phyloP scores from a whole-genome alignment of 2,888 invertebrate genomes.

The Phengaris arion region DNA sequence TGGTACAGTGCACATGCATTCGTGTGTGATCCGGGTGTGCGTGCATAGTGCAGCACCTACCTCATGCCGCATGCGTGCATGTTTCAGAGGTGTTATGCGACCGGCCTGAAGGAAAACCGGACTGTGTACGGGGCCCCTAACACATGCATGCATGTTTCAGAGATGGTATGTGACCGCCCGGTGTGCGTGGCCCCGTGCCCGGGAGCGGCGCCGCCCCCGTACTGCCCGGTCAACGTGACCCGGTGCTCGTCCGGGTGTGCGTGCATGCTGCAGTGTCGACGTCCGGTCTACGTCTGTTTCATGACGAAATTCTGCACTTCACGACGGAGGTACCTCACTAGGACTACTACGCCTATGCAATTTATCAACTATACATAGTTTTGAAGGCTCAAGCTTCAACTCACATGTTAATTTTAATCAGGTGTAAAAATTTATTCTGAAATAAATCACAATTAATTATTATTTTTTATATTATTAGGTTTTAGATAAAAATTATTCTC shows the following conservation, averaged over 20 bases:
- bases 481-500: too few species aligned
- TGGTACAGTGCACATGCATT: too few species aligned
- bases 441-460: too few species aligned
- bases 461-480: too few species aligned
- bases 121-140: slow-evolving; percentile 42
- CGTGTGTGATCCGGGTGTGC: too few species aligned
- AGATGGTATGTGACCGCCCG: slow-evolving; percentile 44
- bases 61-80: neutral
- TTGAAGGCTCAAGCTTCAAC: too few species aligned
- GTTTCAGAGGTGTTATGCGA: neutral
- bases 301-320: slow-evolving; percentile 45
- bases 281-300: slow-evolving; percentile 44
- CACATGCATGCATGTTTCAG: slow-evolving; percentile 24
- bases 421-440: too few species aligned
- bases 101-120: too few species aligned
- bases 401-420: too few species aligned
- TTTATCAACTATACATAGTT: neutral
- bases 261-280: slow-evolving; percentile 46
- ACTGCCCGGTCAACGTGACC: slow-evolving; percentile 47
- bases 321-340: slow-evolving; percentile 34
- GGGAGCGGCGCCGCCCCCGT: slow-evolving; percentile 44
- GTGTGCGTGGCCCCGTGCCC: slow-evolving; percentile 47
- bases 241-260: slow-evolving; percentile 47
- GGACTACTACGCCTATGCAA: slow-evolving; percentile 37
- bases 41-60: too few species aligned